Evolutionary conservation across 1,140 invertebrate genomes (phyloP).

Genomic region (Procambarus virginalis): DNA sequence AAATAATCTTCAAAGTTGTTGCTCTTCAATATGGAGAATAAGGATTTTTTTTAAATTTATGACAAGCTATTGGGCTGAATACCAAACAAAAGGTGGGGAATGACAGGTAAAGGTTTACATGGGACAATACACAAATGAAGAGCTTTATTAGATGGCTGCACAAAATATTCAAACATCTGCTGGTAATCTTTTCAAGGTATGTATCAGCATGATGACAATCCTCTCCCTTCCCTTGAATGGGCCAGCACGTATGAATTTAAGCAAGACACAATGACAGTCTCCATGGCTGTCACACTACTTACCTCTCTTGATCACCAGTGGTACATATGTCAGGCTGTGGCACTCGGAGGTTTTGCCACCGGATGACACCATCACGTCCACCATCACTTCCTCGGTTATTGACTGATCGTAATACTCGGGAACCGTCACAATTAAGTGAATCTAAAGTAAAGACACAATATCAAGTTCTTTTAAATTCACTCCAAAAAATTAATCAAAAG

Average conservation of each 20-base stretch:
- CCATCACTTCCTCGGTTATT: constrained; percentile 80
- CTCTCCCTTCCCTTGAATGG: constrained; percentile 67
- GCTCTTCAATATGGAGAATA: constrained; percentile 59
- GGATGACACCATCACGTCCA: constrained; percentile 86
- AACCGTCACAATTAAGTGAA: constrained; percentile 93
- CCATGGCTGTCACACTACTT: constrained; percentile 26
- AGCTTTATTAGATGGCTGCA: constrained; percentile 25
- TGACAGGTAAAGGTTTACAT: constrained; percentile 10
- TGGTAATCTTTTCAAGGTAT: constrained; percentile 39
- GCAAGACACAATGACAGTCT: constrained; percentile 22
- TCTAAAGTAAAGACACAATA: constrained; percentile 79
- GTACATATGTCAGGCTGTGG: constrained; percentile 85
- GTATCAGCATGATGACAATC: constrained; percentile 48
- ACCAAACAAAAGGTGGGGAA: constrained; percentile 32
- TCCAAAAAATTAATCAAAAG: too few relatives aligned
- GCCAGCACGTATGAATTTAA: constrained; percentile 64
- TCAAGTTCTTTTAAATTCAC: constrained; percentile 71
- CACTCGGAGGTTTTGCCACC: constrained; percentile 92
- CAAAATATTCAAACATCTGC: constrained; percentile 40
- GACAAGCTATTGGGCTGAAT: constrained; percentile 34
- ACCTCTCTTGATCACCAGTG: constrained; percentile 50
- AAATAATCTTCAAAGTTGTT: constrained; percentile 33
- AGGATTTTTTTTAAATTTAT: constrained; percentile 51
- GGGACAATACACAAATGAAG: constrained; percentile 33
- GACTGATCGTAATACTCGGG: constrained; percentile 84